A percentile compares a stretch with the other conserved stretches of the same genome.
These are phyloP conservation scores for Anthopleura xanthogrammica DNA, from an alignment of 92 coral and sea anemone genomes.

Conservation along the genomic window DNA sequence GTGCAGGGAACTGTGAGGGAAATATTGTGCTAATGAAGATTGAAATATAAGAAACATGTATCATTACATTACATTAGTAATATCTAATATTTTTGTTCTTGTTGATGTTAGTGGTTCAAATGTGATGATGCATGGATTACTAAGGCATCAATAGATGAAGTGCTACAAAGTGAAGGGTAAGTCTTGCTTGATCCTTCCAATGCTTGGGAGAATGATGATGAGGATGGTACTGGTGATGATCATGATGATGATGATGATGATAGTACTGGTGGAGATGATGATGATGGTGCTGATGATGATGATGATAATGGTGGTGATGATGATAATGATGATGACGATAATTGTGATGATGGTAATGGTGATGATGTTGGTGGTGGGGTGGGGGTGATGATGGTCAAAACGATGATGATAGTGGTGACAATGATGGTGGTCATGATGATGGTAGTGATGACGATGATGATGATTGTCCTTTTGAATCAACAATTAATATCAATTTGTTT, in stretches of 20 bases:
- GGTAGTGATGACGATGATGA: too few relatives aligned
- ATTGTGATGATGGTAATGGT: neutral
- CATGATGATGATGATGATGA: neutral
- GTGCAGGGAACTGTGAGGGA: neutral
- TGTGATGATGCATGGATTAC: constrained; percentile 99
- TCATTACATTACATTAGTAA: neutral
- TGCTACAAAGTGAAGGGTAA: constrained; percentile 96
- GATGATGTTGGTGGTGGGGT: neutral
- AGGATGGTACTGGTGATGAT: too few relatives aligned
- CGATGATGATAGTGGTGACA: neutral
- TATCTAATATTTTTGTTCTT: neutral
- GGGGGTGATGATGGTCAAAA: neutral
- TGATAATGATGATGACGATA: neutral
- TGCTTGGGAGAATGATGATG: neutral
- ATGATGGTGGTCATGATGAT: too few relatives aligned
- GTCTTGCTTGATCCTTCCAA: neutral
- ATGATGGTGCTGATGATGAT: neutral
- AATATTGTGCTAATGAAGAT: neutral
- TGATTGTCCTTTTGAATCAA: neutral
- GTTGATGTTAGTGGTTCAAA: constrained; percentile 76
- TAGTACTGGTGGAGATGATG: neutral
- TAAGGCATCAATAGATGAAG: constrained; percentile 90
- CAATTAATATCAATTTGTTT: neutral
- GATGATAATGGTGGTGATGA: neutral
- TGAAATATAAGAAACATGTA: neutral